Evolutionary conservation across 2,888 invertebrate genomes (phyloP).

Genomic region (Drosophila algonquin): DNA sequence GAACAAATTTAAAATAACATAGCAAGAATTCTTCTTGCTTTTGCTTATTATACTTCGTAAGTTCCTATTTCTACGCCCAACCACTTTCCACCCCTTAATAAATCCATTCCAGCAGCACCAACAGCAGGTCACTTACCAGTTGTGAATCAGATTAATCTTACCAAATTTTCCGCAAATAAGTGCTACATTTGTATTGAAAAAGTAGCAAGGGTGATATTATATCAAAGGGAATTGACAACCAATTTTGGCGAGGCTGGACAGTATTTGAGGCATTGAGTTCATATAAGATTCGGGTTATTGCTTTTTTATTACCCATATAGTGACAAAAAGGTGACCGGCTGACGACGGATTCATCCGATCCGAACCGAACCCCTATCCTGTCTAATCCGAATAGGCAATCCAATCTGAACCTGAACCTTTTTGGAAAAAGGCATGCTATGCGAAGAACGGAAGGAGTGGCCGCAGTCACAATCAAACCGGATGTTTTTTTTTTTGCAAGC

Average conservation of each 20-base stretch:
- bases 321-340: conserved; percentile 11
- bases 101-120: conserved; percentile 6
- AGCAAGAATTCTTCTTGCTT: not conserved
- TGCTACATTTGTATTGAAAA: conserved; percentile 33
- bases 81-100: conserved; percentile 45
- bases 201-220: conserved; percentile 25
- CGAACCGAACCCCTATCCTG: conserved; percentile 1
- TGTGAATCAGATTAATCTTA: conserved; percentile 42
- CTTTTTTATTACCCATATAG: conserved; percentile 29
- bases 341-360: not conserved
- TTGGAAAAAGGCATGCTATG: not conserved
- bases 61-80: not conserved
- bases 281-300: conserved; percentile 27
- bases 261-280: conserved; percentile 13
- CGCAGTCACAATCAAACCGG: not conserved
- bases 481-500: not conserved
- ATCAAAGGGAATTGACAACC: conserved; percentile 56
- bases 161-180: conserved; percentile 66
- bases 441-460: not conserved
- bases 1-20: not conserved
- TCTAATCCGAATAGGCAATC: not conserved
- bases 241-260: conserved; percentile 44
- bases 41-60: not conserved
- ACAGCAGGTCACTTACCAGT: conserved; percentile 29
- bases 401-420: conserved; percentile 7